Evolutionary conservation across 2,113 vertebrate genomes (phyloP).

Genomic region (Ancistrus triradiatus): DNA sequence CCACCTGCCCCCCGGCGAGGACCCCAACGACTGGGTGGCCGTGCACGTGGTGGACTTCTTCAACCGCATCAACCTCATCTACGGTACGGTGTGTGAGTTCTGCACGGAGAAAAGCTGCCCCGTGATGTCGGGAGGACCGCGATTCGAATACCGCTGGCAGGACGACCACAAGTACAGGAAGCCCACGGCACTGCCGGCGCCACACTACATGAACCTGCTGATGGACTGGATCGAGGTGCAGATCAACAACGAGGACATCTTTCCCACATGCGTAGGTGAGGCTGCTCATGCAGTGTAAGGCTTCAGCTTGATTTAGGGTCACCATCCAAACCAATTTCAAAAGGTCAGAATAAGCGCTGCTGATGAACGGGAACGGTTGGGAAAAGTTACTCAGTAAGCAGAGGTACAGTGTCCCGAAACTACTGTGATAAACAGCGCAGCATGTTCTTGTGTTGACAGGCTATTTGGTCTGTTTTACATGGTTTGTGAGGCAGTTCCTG

Average conservation of each 20-base stretch:
- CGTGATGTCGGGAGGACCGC: slow-evolving; percentile 82
- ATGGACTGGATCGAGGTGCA: slow-evolving; percentile 86
- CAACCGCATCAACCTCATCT: slow-evolving; percentile 84
- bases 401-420: too few relatives aligned
- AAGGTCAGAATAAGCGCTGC: too few relatives aligned
- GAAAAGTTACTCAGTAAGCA: too few relatives aligned
- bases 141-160: slow-evolving; percentile 82
- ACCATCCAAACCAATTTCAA: too few relatives aligned
- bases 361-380: too few relatives aligned
- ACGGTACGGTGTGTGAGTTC: slow-evolving; percentile 82
- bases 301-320: too few relatives aligned
- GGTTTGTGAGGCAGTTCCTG: too few relatives aligned
- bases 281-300: neutral
- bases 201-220: slow-evolving; percentile 82
- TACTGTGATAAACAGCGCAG: too few relatives aligned
- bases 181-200: slow-evolving; percentile 77
- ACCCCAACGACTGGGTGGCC: slow-evolving; percentile 82
- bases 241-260: slow-evolving; percentile 82
- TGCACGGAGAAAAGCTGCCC: slow-evolving; percentile 80
- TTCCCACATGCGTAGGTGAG: slow-evolving; percentile 79
- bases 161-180: slow-evolving; percentile 82
- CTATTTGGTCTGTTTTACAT: too few relatives aligned
- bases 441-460: too few relatives aligned
- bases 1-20: slow-evolving; percentile 75
- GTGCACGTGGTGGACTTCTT: slow-evolving; percentile 85